Conservation (phyloP, 2,113 vertebrate species). For the Oenanthe oenanthe region DNA sequence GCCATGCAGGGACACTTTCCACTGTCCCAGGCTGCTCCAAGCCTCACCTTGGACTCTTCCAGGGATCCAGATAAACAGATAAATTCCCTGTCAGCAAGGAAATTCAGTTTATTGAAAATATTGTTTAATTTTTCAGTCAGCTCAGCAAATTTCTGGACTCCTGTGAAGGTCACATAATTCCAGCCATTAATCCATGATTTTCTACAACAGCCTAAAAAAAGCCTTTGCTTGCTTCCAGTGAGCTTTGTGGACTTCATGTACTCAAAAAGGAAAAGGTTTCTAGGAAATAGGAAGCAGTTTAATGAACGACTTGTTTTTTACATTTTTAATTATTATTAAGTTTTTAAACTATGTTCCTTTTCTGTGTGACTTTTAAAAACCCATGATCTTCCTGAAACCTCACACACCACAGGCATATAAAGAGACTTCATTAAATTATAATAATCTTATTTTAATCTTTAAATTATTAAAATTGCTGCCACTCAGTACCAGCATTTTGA, state of each 20-base stretch:
- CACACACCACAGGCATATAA: background rate
- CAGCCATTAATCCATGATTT: background rate
- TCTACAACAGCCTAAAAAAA: background rate
- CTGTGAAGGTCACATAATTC: background rate
- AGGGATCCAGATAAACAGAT: background rate
- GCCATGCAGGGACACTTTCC: background rate
- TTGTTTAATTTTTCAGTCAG: background rate
- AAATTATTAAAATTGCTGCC: background rate
- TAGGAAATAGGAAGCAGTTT: background rate
- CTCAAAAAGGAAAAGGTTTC: background rate
- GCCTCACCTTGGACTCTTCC: rapidly evolving
- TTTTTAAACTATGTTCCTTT: background rate
- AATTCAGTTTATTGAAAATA: background rate
- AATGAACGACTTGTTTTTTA: background rate
- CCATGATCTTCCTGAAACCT: background rate
- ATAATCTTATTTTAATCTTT: background rate
- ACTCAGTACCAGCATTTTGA: background rate
- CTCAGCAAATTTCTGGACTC: background rate
- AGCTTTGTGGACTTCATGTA: background rate
- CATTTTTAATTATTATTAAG: background rate
- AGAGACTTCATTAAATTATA: background rate
- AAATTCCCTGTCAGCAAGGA: background rate
- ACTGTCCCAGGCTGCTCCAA: rapidly evolving
- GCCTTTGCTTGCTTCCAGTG: background rate
- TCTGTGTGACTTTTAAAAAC: background rate